phyloP scores from a whole-genome alignment of 2,797 vertebrate genomes.

The Nyctibius grandis region DNA sequence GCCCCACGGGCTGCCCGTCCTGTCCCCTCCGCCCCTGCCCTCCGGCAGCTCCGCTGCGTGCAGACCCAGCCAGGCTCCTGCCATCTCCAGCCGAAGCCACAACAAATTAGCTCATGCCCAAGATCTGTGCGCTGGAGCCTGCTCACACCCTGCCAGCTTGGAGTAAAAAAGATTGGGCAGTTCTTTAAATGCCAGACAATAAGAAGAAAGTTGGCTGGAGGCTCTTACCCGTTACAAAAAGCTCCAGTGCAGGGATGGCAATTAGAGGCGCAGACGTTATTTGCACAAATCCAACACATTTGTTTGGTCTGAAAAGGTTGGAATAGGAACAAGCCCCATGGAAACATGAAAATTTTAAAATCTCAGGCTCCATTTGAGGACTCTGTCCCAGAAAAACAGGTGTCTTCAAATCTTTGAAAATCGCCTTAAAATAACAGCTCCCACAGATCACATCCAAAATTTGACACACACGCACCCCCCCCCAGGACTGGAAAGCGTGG shows the following conservation, averaged over 20 bases:
- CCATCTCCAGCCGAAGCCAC: neutral
- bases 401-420: neutral
- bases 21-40: neutral
- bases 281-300: constrained; percentile 23
- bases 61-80: neutral
- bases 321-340: neutral
- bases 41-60: neutral
- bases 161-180: neutral
- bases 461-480: neutral
- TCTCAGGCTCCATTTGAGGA: neutral
- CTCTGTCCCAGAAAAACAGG: neutral
- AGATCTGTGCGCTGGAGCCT: neutral
- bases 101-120: constrained; percentile 11
- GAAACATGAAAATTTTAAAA: neutral
- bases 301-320: constrained; percentile 52
- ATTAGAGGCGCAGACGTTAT: constrained; percentile 25
- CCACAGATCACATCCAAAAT: neutral
- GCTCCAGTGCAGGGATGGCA: neutral
- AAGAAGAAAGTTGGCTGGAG: constrained; percentile 15
- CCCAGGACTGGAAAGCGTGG: neutral
- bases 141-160: neutral
- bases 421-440: neutral
- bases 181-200: constrained; percentile 16
- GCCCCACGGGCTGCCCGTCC: neutral
- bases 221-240: neutral